A percentile compares a stretch with the other conserved stretches of the same genome.
phyloP scores from a whole-genome alignment of 2,113 vertebrate species.

The Actinemys pallida region DNA sequence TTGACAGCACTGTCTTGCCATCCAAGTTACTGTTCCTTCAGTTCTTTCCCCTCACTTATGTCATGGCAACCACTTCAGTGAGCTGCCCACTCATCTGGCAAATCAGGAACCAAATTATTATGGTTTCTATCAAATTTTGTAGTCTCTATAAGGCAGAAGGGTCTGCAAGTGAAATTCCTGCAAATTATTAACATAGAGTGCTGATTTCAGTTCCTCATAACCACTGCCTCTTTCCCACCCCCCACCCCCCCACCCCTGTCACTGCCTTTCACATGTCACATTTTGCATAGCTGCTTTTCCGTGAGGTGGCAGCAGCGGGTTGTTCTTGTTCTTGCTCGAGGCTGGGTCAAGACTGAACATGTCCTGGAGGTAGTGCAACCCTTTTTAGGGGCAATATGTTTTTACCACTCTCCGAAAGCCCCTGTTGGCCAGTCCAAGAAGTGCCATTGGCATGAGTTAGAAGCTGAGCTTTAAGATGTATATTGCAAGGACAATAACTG shows the following conservation, averaged over 20 bases:
- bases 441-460: conserved; percentile 53
- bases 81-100: background rate
- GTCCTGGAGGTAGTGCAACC: conserved; percentile 9
- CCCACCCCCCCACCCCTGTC: rapidly evolving
- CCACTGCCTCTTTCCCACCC: background rate
- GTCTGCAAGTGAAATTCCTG: background rate
- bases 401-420: conserved; percentile 36
- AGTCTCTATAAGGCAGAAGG: background rate
- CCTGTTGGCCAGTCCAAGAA: conserved; percentile 56
- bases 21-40: background rate
- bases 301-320: background rate
- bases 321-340: conserved; percentile 57
- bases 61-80: background rate
- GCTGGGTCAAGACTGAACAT: conserved; percentile 48
- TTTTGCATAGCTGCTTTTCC: conserved; percentile 14
- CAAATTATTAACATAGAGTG: background rate
- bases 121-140: background rate
- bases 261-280: rapidly evolving
- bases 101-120: background rate
- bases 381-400: background rate
- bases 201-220: background rate
- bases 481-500: conserved; percentile 65
- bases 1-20: background rate
- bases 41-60: background rate
- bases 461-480: conserved; percentile 64